Conservation (phyloP, 2,113 vertebrate genomes). For the Mustelus asterias region DNA sequence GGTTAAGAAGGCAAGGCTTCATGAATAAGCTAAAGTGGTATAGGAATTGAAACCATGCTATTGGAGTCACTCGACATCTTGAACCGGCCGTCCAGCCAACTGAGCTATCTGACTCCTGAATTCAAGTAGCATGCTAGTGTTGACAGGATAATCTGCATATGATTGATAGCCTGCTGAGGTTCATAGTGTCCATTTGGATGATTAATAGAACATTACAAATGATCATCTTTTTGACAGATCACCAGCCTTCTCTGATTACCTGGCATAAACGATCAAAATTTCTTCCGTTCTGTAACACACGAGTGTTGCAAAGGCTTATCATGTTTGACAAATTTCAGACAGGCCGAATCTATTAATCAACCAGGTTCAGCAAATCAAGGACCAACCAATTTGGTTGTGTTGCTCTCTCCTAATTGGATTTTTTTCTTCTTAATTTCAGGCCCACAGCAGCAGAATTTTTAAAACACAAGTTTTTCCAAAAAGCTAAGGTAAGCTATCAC, state of each 20-base stretch:
- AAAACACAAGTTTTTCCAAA: conserved; percentile 95
- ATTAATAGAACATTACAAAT: neutral
- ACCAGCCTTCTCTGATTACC: neutral
- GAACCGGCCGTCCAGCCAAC: too few species aligned
- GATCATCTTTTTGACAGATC: neutral
- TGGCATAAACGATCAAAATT: neutral
- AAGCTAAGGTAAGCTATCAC: conserved; percentile 77
- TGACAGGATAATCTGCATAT: too few species aligned
- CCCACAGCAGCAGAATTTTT: conserved; percentile 88
- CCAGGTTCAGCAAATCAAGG: neutral
- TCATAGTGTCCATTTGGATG: too few species aligned
- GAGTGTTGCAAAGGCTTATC: neutral
- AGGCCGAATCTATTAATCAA: neutral
- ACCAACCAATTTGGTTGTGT: neutral
- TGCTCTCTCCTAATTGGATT: neutral
- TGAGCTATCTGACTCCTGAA: too few species aligned
- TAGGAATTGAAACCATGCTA: too few species aligned
- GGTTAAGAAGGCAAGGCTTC: too few species aligned
- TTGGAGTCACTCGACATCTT: too few species aligned
- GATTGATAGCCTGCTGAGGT: too few species aligned
- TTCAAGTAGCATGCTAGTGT: too few species aligned
- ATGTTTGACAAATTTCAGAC: neutral
- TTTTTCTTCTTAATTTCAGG: conserved; percentile 53
- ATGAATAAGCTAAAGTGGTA: too few species aligned
- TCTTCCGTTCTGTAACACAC: neutral